Evolutionary conservation across 2,113 vertebrate genomes (phyloP), one percentile per base, ranked within the genome.

Genomic region (Aegithalos caudatus): DNA sequence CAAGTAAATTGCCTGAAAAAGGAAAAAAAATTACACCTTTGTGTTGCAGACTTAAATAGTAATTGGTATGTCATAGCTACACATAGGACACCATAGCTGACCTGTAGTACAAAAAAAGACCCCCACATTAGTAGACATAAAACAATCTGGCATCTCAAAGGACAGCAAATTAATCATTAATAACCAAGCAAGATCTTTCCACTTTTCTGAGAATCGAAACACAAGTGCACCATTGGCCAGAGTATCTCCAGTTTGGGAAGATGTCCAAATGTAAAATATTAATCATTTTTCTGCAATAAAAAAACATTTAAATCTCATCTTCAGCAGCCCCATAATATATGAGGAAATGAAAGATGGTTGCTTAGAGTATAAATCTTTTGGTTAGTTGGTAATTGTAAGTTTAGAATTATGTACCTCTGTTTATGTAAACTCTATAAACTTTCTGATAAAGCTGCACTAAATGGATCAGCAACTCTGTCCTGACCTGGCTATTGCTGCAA

Each of bases 371-470:
- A 91, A 95, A 97, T 95, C 81, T 67, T 93, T 69, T 66, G 29
- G 29, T 71, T 66, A 47, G 12, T 33, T 94, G 72, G 17, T 71
- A 84, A 77, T 24, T 5, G 7, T 90, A 76, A 76, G 35, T 77
- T 95, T 70, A 80, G 65, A 82, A 78, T 92, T 90, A 71, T 67
- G 70, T 73, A 90, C 66, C 78, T 92, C 62, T 97, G 77, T 94
- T 96, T 92, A 90, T 93, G 42, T 88, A 82, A 92, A 88, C 85
- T 93, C 86, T 58, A n/a, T 53, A 94, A 81, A 92, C 72, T 88
- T 86, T 90, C 25, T 65, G 88, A 92, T 96, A 95, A 94, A 89
- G 33, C 47, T 82, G 11, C 3, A 2, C 47, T 92, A 70, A 73
- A 92, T 27, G 80, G 71, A 86, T 94, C 89, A 82, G 81, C 57